Conservation (phyloP, 1,140 invertebrate species). For the Ceratina calcarata region DNA sequence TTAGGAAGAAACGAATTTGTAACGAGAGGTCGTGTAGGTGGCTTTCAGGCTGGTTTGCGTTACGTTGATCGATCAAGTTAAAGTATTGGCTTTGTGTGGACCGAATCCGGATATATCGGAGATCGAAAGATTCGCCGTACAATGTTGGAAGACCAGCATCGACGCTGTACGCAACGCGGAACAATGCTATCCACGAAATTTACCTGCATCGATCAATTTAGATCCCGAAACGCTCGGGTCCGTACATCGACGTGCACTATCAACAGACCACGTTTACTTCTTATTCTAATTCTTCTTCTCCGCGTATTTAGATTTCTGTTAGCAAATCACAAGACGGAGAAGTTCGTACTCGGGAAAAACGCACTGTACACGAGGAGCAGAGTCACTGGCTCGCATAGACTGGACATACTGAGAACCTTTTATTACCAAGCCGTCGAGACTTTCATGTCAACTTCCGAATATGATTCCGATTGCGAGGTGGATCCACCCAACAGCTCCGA, state of each 20-base stretch:
- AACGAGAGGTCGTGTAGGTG: conserved; percentile 81
- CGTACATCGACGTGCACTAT: neutral
- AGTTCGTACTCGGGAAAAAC: conserved; percentile 86
- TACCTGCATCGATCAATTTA: conserved; percentile 82
- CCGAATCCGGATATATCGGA: conserved; percentile 86
- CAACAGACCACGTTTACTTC: neutral
- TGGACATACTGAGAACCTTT: conserved; percentile 87
- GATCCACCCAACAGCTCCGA: conserved; percentile 35
- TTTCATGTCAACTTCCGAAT: conserved; percentile 65
- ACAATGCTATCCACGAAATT: conserved; percentile 84
- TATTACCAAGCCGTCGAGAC: conserved; percentile 84
- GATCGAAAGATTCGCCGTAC: conserved; percentile 86
- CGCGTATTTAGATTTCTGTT: conserved; percentile 83
- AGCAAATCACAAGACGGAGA: conserved; percentile 83
- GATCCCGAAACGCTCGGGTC: conserved; percentile 86
- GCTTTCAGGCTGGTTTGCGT: conserved; percentile 90
- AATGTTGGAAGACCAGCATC: conserved; percentile 87
- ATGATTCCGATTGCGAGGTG: conserved; percentile 37
- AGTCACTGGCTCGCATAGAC: conserved; percentile 82
- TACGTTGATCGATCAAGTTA: conserved; percentile 86
- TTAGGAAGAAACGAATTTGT: neutral
- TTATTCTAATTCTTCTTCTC: neutral
- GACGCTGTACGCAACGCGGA: conserved; percentile 85
- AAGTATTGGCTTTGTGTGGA: conserved; percentile 89
- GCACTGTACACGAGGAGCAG: conserved; percentile 81